Percentiles rank a stretch among this genome's conserved stretches.
These are phyloP conservation scores for Trimorus sp. DNA, from an alignment of 2,888 invertebrate genomes.

Conservation along the genomic window DNA sequence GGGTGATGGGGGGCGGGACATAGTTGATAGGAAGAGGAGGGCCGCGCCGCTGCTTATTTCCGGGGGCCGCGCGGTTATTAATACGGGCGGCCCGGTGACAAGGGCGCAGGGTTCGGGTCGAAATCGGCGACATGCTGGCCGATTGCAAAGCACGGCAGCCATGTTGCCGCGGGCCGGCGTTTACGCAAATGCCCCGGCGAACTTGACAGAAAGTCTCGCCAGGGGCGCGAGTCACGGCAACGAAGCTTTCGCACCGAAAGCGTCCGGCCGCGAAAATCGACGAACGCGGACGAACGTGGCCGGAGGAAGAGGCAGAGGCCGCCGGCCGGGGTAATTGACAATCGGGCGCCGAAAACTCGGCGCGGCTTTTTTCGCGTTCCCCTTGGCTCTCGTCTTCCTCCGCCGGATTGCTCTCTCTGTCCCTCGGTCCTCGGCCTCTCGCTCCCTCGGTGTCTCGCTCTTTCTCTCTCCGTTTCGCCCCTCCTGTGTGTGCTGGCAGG, in stretches of 20 bases:
- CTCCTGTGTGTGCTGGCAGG: slow-evolving; percentile 69
- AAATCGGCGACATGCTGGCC: too few relatives aligned
- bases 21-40: slow-evolving; percentile 49
- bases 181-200: too few relatives aligned
- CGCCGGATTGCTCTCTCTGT: slow-evolving; percentile 37
- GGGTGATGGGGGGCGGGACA: slow-evolving; percentile 18
- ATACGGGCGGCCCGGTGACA: slow-evolving; percentile 37
- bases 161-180: too few relatives aligned
- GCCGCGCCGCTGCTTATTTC: slow-evolving; percentile 26
- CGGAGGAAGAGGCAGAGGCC: too few relatives aligned
- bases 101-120: slow-evolving; percentile 1
- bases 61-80: slow-evolving; percentile 15
- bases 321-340: slow-evolving; percentile 6
- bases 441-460: slow-evolving; percentile 44
- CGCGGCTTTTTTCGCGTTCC: slow-evolving; percentile 50
- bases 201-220: too few relatives aligned
- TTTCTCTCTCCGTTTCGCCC: slow-evolving; percentile 66
- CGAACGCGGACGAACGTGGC: too few relatives aligned
- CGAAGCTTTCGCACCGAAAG: too few relatives aligned
- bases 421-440: slow-evolving; percentile 42
- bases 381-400: slow-evolving; percentile 49
- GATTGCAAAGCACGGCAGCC: too few relatives aligned
- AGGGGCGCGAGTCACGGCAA: too few relatives aligned
- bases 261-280: too few relatives aligned
- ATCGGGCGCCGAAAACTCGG: slow-evolving; percentile 1